Evolutionary conservation across 2,888 invertebrate genomes (phyloP), one percentile per base, ranked within the genome.

Genomic region (Caradrina clavipalpis): DNA sequence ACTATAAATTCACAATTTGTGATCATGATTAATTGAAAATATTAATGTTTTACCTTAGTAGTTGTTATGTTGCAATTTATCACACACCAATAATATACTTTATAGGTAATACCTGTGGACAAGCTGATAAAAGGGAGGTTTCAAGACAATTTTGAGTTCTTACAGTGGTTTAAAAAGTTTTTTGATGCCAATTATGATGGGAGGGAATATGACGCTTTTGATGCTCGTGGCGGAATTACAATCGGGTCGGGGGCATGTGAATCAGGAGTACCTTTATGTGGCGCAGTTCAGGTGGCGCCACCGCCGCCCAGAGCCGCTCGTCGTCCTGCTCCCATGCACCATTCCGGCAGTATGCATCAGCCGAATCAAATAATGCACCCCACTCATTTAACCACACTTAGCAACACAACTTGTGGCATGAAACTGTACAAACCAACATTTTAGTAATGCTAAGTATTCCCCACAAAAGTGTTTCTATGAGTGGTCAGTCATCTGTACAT

Each of bases 111-210:
- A 96, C 99, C 99, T 84, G 99, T 99, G 96, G 99, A 99, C 96
- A 99, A 98, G 96, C 97, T 99, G 96, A 99, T 99, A 94, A 99
- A 99, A 96, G 99, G 99, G 91, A 98, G 99, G 91, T 99, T 99
- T 96, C 99, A 99, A 97, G 99, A 99, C 97, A 99, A 99, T 97
- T 99, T 99, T 97, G 99, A 99, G 96, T 99, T 99, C 97, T 98
- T 99, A 89, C 99, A 99, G 97, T 99, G 99, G 99, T 99, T 99
- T 97, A 99, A 99, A 97, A 99, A 99, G 96, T 99, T 99, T 97
- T 99, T 99, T 96, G 99, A 99, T 96, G 99, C 99, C 86, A 99
- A 99, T 97, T 99, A 99, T 96, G 99, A 99, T 94, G 99, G 99
- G 83, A 97, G 98, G 89, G 99, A 99, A 86, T 99, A 99, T 95